phyloP scores from a whole-genome alignment of 2,888 invertebrate genomes.

The Idaea straminata region DNA sequence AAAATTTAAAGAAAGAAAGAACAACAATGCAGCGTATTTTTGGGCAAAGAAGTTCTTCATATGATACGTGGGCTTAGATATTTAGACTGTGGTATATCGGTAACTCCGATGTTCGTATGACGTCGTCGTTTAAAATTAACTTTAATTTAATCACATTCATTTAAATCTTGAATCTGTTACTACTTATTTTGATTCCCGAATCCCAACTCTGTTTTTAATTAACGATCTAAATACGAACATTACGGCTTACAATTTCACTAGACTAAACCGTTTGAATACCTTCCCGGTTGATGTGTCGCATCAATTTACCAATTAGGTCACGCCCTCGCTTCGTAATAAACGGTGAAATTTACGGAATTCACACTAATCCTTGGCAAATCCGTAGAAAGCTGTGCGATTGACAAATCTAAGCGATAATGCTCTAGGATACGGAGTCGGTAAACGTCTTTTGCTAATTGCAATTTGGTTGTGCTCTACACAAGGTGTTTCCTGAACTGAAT shows the following conservation, averaged over 20 bases:
- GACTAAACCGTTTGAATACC: background rate
- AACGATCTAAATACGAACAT: background rate
- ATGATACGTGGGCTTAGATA: no score
- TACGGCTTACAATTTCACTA: background rate
- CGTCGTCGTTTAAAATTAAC: background rate
- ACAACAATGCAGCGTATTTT: no score
- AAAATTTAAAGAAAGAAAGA: no score
- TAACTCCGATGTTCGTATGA: background rate
- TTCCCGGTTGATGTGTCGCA: constrained; percentile 18
- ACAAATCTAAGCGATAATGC: constrained; percentile 11
- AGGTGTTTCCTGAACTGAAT: no score
- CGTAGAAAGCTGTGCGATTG: constrained; percentile 26
- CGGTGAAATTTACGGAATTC: constrained; percentile 43
- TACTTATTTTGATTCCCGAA: background rate
- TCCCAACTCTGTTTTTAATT: background rate
- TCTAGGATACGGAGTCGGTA: background rate
- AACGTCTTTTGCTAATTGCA: background rate
- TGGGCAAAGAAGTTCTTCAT: no score
- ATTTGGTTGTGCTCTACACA: background rate
- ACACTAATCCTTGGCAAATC: constrained; percentile 34
- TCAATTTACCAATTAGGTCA: constrained; percentile 30
- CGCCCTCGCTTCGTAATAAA: constrained; percentile 36
- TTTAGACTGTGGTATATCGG: background rate
- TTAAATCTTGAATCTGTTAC: background rate
- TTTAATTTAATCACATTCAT: background rate